phyloP scores from a whole-genome alignment of 2,888 invertebrate genomes.

The Hypomecis punctinalis region DNA sequence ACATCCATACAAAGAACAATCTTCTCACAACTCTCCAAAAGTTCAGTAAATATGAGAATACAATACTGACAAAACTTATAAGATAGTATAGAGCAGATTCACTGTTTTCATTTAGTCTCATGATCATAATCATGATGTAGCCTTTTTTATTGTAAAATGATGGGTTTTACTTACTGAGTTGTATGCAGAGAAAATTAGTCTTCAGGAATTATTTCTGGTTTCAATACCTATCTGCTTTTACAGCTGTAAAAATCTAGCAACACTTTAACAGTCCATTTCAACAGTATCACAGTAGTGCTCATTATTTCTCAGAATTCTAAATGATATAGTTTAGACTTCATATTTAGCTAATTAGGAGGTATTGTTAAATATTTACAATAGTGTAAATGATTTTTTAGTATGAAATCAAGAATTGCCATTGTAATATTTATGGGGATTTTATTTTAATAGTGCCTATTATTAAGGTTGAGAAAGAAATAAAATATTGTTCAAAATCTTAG shows the following conservation, averaged over 20 bases:
- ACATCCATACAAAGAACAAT: no score
- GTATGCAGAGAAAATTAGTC: no score
- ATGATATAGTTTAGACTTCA: conserved; percentile 13
- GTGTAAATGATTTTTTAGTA: conserved; percentile 50
- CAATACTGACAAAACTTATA: conserved; percentile 4
- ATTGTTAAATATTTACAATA: conserved; percentile 37
- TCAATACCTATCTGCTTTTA: no score
- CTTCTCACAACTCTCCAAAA: no score
- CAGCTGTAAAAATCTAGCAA: no score
- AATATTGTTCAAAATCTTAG: conserved; percentile 30
- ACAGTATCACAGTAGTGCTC: background rate
- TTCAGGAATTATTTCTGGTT: no score
- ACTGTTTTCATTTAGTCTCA: conserved; percentile 15
- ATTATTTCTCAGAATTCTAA: conserved; percentile 13
- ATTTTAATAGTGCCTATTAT: conserved; percentile 61
- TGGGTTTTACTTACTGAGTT: no score
- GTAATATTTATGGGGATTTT: conserved; percentile 62
- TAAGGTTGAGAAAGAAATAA: conserved; percentile 53
- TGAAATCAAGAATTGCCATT: conserved; percentile 62
- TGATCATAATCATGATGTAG: background rate
- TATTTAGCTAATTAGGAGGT: conserved; percentile 18
- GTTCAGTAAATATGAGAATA: conserved; percentile 16
- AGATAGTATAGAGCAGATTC: conserved; percentile 9
- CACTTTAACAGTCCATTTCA: background rate
- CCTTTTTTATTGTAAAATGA: no score